Conservation (phyloP, 2,113 vertebrate species). For the Acinonyx jubatus region DNA sequence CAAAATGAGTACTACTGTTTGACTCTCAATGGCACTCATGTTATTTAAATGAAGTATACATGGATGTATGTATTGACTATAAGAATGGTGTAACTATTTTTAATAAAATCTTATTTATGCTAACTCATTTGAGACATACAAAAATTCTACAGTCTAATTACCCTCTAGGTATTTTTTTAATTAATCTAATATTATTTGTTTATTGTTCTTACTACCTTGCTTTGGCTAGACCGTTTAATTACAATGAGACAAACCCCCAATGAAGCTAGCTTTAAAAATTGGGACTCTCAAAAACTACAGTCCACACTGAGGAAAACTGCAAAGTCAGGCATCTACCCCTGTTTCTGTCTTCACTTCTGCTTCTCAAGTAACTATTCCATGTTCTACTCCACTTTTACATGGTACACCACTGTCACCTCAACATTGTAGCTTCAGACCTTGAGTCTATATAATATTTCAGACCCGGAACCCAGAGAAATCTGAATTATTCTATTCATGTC, state of each 20-base stretch:
- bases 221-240: conserved; percentile 12
- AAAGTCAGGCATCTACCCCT: neutral
- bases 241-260: neutral
- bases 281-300: neutral
- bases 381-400: neutral
- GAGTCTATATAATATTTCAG: neutral
- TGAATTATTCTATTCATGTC: neutral
- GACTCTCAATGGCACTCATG: neutral
- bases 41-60: conserved; percentile 3
- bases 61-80: neutral
- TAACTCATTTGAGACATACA: neutral
- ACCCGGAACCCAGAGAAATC: neutral
- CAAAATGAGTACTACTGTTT: neutral
- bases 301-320: neutral
- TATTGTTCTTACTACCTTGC: neutral
- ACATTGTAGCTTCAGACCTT: neutral
- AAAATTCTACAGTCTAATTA: neutral
- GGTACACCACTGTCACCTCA: neutral
- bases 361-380: neutral
- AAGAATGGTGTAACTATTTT: neutral
- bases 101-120: neutral
- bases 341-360: neutral
- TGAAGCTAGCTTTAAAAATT: conserved; percentile 23
- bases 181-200: neutral
- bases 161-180: neutral